phyloP scores from a whole-genome alignment of 2,888 invertebrate species.

The Barypeithes pellucidus region DNA sequence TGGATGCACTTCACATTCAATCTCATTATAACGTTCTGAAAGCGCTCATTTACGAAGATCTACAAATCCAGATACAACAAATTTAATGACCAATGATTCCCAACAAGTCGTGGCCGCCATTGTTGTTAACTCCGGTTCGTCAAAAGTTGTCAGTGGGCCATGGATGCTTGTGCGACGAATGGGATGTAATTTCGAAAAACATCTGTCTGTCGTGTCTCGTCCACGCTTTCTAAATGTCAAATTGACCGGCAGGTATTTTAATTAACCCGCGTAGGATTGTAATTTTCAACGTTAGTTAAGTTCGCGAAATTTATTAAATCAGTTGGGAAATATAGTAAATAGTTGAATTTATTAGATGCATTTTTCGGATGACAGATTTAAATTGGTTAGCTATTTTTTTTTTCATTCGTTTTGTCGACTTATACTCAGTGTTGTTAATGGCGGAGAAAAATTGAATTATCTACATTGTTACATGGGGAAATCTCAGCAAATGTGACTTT shows the following conservation, averaged over 20 bases:
- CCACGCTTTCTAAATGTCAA: conserved; percentile 55
- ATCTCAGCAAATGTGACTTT: too few relatives aligned
- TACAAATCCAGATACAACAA: conserved; percentile 42
- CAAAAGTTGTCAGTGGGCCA: conserved; percentile 37
- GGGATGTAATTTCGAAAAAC: conserved; percentile 31
- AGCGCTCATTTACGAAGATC: conserved; percentile 41
- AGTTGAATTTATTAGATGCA: conserved; percentile 32
- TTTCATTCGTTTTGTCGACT: not conserved
- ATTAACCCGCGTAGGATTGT: conserved; percentile 52
- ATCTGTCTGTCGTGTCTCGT: conserved; percentile 44
- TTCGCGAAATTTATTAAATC: conserved; percentile 31
- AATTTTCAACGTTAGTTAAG: conserved; percentile 43
- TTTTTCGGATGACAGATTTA: conserved; percentile 41
- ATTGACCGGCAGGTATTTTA: conserved; percentile 58
- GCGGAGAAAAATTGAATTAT: too few relatives aligned
- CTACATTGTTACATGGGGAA: too few relatives aligned
- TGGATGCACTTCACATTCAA: conserved; percentile 10
- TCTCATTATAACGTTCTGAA: conserved; percentile 11
- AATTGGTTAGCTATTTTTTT: conserved; percentile 39
- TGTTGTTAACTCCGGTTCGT: conserved; percentile 49
- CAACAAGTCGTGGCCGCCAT: conserved; percentile 57
- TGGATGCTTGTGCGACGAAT: conserved; percentile 13
- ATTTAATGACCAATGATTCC: conserved; percentile 58
- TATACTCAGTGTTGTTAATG: too few relatives aligned
- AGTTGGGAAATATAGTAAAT: conserved; percentile 44